Evolutionary conservation across 1,140 invertebrate genomes (phyloP).

Genomic region (Planococcus citri): DNA sequence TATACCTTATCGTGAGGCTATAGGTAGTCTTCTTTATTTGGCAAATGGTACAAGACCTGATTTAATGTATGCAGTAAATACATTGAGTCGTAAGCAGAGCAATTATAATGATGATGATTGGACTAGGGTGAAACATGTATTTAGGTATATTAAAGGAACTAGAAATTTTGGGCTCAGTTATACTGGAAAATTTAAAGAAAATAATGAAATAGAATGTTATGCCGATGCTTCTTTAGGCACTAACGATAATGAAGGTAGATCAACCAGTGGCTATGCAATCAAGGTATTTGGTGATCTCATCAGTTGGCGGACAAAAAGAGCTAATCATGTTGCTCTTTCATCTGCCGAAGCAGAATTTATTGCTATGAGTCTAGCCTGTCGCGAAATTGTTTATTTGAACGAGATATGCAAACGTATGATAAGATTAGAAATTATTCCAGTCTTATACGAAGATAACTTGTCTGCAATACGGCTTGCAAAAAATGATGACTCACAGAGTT

Average conservation of each 20-base stretch:
- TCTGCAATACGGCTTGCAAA: neutral
- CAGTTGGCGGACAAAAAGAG: constrained; percentile 31
- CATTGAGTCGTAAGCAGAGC: constrained; percentile 23
- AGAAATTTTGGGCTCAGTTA: constrained; percentile 18
- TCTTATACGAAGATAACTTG: neutral
- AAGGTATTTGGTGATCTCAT: constrained; percentile 28
- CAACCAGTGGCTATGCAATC: constrained; percentile 27
- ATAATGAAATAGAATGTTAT: constrained; percentile 25
- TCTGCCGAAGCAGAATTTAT: constrained; percentile 34
- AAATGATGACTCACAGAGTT: neutral
- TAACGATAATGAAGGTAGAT: constrained; percentile 22
- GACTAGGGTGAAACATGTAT: constrained; percentile 22
- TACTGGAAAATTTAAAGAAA: constrained; percentile 1
- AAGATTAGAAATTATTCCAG: neutral
- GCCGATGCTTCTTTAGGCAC: constrained; percentile 25
- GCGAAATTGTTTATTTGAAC: constrained; percentile 30
- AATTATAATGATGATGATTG: constrained; percentile 16
- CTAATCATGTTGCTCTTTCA: constrained; percentile 31
- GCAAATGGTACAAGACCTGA: constrained; percentile 31
- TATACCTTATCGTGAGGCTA: constrained; percentile 27
- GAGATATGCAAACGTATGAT: constrained; percentile 21
- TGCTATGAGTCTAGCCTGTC: constrained; percentile 27
- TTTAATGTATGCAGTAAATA: constrained; percentile 31
- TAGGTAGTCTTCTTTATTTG: constrained; percentile 33
- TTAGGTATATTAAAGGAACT: constrained; percentile 25